These are phyloP conservation scores for Gymnothorax javanicus DNA, from an alignment of 2,797 vertebrate genomes.

Conservation along the genomic window DNA sequence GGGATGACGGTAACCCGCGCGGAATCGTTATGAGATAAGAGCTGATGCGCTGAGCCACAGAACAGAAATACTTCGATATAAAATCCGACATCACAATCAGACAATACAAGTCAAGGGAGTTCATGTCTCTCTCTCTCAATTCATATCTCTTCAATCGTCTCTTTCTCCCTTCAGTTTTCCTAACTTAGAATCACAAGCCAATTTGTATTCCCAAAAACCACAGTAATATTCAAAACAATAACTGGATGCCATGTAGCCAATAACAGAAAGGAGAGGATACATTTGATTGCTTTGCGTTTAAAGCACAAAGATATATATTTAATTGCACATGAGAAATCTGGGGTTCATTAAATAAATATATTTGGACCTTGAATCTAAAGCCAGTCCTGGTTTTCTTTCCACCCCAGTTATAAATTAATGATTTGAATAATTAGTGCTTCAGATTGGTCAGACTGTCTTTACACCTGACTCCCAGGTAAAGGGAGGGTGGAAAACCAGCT, in stretches of 20 bases:
- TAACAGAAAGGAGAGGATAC: neutral
- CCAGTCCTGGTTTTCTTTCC: too few relatives aligned
- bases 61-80: neutral
- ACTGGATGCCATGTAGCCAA: neutral
- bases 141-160: neutral
- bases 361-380: neutral
- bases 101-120: neutral
- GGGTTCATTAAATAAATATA: neutral
- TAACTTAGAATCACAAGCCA: neutral
- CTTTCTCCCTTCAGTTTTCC: neutral
- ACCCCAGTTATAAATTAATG: too few relatives aligned
- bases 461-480: too few relatives aligned
- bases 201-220: neutral
- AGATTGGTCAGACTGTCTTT: too few relatives aligned
- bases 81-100: neutral
- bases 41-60: neutral
- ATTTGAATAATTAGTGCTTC: too few relatives aligned
- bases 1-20: neutral
- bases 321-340: neutral
- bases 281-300: neutral
- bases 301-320: neutral
- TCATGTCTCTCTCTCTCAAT: neutral
- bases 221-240: neutral
- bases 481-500: too few relatives aligned
- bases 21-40: neutral